Percentiles rank a stretch among this genome's conserved stretches.
Evolutionary conservation across 2,113 vertebrate species (phyloP).

Genomic region (Lamprologus tigripictilis): DNA sequence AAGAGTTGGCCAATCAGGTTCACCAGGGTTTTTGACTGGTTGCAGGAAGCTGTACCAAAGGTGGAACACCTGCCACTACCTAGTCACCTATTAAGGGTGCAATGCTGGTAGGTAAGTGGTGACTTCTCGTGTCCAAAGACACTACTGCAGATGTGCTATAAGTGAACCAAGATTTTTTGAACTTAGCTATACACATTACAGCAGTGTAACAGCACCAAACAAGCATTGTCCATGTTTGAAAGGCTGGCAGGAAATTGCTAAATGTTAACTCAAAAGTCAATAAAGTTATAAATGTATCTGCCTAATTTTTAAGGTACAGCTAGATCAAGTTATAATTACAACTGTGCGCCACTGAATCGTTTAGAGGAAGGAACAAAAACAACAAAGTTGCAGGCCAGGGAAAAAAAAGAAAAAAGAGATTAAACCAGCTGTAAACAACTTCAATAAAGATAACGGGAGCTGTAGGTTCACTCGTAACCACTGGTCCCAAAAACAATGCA

Average conservation of each 20-base stretch:
- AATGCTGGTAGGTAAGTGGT: background rate
- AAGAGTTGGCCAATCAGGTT: background rate
- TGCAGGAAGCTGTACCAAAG: background rate
- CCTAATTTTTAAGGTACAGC: background rate
- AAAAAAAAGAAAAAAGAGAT: background rate
- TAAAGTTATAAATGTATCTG: background rate
- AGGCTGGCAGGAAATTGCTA: background rate
- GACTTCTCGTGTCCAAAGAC: background rate
- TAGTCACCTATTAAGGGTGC: background rate
- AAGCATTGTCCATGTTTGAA: background rate
- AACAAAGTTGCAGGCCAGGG: background rate
- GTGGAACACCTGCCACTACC: background rate
- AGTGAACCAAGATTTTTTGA: background rate
- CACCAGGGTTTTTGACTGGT: background rate
- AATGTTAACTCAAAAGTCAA: background rate
- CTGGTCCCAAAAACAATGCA: background rate
- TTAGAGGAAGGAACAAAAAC: background rate
- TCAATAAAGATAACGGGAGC: background rate
- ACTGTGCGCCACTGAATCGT: rapidly evolving
- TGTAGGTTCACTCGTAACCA: background rate
- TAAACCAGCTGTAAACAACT: background rate
- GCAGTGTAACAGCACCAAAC: background rate
- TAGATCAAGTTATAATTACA: background rate
- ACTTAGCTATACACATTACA: background rate
- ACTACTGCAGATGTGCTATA: background rate